phyloP scores from a whole-genome alignment of 1,140 invertebrate genomes.

The Pseudoatta argentina region DNA sequence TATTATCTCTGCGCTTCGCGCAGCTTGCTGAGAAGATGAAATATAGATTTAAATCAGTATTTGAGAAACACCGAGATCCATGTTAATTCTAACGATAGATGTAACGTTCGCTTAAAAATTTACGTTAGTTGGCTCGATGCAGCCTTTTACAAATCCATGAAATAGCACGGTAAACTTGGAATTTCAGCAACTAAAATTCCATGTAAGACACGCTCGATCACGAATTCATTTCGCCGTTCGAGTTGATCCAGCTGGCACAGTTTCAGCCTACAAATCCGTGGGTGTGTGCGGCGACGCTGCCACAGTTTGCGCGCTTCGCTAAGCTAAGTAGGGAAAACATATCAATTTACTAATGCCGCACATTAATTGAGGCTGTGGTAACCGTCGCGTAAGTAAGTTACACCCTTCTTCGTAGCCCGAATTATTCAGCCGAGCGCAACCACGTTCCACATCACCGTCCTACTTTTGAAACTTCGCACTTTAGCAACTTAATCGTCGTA shows the following conservation, averaged over 20 bases:
- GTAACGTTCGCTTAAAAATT: slow-evolving; percentile 3
- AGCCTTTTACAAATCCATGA: slow-evolving; percentile 55
- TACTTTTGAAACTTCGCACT: slow-evolving; percentile 34
- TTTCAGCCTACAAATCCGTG: slow-evolving; percentile 66
- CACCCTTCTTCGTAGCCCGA: slow-evolving; percentile 28
- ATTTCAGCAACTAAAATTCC: slow-evolving; percentile 46
- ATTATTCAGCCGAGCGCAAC: slow-evolving; percentile 40
- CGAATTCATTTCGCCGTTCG: slow-evolving; percentile 70
- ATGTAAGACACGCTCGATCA: slow-evolving; percentile 62
- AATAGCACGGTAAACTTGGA: slow-evolving; percentile 17
- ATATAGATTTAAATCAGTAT: slow-evolving; percentile 23
- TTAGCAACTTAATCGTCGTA: slow-evolving; percentile 39
- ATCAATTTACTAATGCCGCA: slow-evolving; percentile 58
- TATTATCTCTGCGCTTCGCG: not conserved
- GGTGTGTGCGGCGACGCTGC: not conserved
- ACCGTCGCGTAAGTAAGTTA: slow-evolving; percentile 32
- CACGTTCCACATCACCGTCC: slow-evolving; percentile 27
- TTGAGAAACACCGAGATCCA: not conserved
- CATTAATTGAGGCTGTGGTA: slow-evolving; percentile 47
- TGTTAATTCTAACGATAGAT: slow-evolving; percentile 4
- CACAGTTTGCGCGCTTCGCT: slow-evolving; percentile 36
- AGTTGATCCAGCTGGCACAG: slow-evolving; percentile 71
- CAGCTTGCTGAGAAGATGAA: not conserved
- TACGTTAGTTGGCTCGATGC: not conserved
- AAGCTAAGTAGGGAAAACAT: slow-evolving; percentile 49